Conservation (phyloP, 2,888 invertebrate genomes). For the Epistrophe grossulariae region DNA sequence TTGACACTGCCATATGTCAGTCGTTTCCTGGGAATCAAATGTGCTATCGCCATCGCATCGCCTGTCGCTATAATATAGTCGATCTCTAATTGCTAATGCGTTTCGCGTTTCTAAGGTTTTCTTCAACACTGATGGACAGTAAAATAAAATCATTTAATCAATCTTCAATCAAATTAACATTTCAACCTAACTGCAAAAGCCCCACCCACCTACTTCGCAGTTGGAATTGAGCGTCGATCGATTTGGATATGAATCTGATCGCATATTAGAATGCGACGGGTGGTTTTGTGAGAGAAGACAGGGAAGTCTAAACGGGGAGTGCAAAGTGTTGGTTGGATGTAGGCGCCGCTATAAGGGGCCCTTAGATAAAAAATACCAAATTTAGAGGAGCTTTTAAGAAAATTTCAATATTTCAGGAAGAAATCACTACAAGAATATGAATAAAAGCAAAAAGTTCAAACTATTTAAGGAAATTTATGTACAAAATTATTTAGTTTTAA, state of each 20-base stretch:
- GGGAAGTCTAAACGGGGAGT: not conserved
- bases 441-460: too few relatives aligned
- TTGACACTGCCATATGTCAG: constrained; percentile 73
- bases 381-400: fast-evolving
- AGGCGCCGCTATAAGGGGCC: too few relatives aligned
- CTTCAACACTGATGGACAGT: constrained; percentile 42
- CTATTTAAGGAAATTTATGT: too few relatives aligned
- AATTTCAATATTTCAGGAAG: not conserved
- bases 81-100: constrained; percentile 58
- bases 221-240: constrained; percentile 53
- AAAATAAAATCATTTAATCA: constrained; percentile 74
- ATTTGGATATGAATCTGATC: constrained; percentile 62
- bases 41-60: constrained; percentile 25
- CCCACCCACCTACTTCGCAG: constrained; percentile 71
- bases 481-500: too few relatives aligned
- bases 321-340: not conserved
- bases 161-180: constrained; percentile 70
- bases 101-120: constrained; percentile 57
- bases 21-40: constrained; percentile 71
- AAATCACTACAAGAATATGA: not conserved
- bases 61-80: not conserved
- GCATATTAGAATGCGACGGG: constrained; percentile 67
- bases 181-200: constrained; percentile 68
- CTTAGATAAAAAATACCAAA: not conserved
- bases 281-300: constrained; percentile 17